Evolutionary conservation across 2,888 invertebrate genomes (phyloP), one percentile per base, ranked within the genome.

Genomic region (Leptarthrus brevirostris): DNA sequence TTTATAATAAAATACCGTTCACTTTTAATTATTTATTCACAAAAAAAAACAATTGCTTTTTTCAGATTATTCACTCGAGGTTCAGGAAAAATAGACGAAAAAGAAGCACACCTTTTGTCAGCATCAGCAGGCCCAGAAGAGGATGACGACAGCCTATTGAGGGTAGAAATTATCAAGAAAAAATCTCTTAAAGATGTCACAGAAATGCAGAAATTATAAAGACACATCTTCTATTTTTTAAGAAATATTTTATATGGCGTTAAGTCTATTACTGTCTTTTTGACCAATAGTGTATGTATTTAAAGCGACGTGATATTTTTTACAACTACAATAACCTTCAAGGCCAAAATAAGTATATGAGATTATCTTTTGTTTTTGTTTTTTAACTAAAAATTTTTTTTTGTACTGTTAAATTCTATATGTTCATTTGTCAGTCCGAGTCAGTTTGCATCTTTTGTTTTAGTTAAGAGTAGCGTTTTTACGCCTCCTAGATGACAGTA

Each of bases 201-300:
- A 2, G 85, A 85, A 79, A 81, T 85, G 79, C 84, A 85, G 74
- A 84, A 83, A 78, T 79, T 85, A 56, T 84, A 80, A 77, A 52
- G 2, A 40, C n/a, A 40, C 12, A 3, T 12, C 40, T 12, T 1
- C 40, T 52, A 8, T 52, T 12, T 12, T n/a, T 40, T 40, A 40
- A 40, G 40, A n/a, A 40, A 40, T 40, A 40, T 40, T 40, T 40
- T 12, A 40, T 30, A 30, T 30, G 30, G 8, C 30, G 8, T 40
- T 12, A n/a, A 40, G 40, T n/a, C 8, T 40, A 40, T n/a, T 8
- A 40, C 3, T n/a, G 40, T 40, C 40, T 40, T 40, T 12, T 40
- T 40, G 40, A 40, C 40, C 40, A 40, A 12, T 40, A 12, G n/a
- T 3, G 12, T 40, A 40, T 30, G 26, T 56, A 58, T 26, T 58